Conservation (phyloP, 2,888 invertebrate species). For the Apocheima hispidaria region DNA sequence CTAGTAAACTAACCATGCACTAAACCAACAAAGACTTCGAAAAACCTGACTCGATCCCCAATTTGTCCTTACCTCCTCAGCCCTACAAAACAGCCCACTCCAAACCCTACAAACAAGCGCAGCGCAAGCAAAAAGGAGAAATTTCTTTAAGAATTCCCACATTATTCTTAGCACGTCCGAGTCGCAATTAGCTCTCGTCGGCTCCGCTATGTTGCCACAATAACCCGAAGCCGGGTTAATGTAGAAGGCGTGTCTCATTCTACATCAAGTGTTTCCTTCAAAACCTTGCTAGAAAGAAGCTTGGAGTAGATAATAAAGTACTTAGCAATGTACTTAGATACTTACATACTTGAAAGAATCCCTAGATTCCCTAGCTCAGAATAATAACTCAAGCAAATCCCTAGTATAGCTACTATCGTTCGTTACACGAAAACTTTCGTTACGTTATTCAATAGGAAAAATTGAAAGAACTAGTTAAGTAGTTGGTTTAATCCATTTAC, state of each 20-base stretch:
- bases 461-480: too few relatives aligned
- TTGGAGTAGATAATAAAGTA: background rate
- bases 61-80: background rate
- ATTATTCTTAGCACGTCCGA: constrained; percentile 70
- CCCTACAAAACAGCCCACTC: constrained; percentile 7
- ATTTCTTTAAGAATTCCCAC: constrained; percentile 53
- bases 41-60: background rate
- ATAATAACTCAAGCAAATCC: too few relatives aligned
- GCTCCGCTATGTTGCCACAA: constrained; percentile 62
- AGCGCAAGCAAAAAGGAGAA: constrained; percentile 44
- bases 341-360: too few relatives aligned
- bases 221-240: constrained; percentile 61
- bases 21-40: too few relatives aligned
- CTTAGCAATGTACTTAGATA: too few relatives aligned
- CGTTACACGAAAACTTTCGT: too few relatives aligned
- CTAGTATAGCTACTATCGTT: too few relatives aligned
- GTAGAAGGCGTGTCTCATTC: constrained; percentile 70
- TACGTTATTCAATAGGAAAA: too few relatives aligned
- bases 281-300: constrained; percentile 42
- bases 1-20: too few relatives aligned
- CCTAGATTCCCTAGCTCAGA: too few relatives aligned
- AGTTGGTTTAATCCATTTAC: too few relatives aligned
- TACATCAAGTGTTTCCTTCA: constrained; percentile 64
- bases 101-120: constrained; percentile 34
- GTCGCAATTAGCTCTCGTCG: constrained; percentile 66